Conservation (phyloP, 2,113 vertebrate species). For the Plecotus auritus region DNA sequence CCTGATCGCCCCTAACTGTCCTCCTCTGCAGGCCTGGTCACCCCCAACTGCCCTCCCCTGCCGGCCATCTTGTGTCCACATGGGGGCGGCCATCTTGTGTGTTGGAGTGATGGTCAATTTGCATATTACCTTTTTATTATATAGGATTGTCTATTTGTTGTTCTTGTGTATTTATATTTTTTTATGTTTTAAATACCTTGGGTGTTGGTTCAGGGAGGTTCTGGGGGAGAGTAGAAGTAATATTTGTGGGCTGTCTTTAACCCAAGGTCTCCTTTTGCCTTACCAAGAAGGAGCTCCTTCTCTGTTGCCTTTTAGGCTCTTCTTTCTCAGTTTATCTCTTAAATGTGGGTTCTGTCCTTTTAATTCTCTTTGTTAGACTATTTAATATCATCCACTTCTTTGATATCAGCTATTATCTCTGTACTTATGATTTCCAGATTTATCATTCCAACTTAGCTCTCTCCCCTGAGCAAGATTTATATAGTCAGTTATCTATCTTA, state of each 20-base stretch:
- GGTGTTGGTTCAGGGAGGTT: not conserved
- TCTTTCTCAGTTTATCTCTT: not conserved
- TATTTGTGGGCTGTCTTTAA: not conserved
- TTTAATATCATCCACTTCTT: not conserved
- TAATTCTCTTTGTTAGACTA: not conserved
- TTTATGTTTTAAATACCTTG: conserved; percentile 5
- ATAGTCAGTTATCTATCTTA: not conserved
- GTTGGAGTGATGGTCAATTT: no score
- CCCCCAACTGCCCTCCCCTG: no score
- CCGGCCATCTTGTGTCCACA: no score
- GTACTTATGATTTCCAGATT: not conserved
- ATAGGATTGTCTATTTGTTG: not conserved
- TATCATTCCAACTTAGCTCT: not conserved
- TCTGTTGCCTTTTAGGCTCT: not conserved
- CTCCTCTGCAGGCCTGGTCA: no score
- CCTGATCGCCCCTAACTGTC: no score
- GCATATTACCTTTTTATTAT: no score
- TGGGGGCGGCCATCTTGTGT: no score
- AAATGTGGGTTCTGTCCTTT: not conserved
- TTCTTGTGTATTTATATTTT: not conserved
- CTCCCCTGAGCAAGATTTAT: not conserved
- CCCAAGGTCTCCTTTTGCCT: not conserved
- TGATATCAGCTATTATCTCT: not conserved
- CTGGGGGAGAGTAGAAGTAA: not conserved
- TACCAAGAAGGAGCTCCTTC: not conserved